Evolutionary conservation across 2,888 invertebrate species (phyloP), one percentile per base, ranked within the genome.

Genomic region (Stictocephala bisonia): DNA sequence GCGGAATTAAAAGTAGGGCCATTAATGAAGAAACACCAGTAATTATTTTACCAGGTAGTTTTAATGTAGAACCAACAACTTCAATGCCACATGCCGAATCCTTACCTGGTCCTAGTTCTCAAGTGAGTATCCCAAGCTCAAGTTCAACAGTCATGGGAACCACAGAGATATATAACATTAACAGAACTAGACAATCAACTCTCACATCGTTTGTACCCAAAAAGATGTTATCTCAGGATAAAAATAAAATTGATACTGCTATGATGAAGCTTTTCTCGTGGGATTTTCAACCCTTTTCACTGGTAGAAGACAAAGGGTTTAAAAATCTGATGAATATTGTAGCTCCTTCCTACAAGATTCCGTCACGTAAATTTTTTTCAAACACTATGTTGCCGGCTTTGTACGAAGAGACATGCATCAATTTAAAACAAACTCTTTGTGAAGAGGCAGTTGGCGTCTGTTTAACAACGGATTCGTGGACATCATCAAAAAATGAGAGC

Each of bases 401-500:
- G 7, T 67, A 26, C 26, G 67, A 67, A 18, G 67, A 67, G 13
- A 50, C 44, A 20, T 22, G 70, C 15, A 56, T 3, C 24, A 35
- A 75, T 15, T 44, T 67, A 2, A 50, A 27, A 20, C 22, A 9
- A 41, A 44, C 9, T 11, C n/a, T 66, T n/a, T 4, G 27, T 4
- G 27, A 60, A 6, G 29, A 60, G 27, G 44, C 66, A 7, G 9
- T 26, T n/a, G 26, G 18, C 15, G 67, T 79, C 15, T 76, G 78
- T 67, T 15, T 82, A 41, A 82, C 81, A 26, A 81, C 80, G 4
- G 82, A 82, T 75, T 78, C 79, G 56, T 81, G 81, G 81, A 81
- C 81, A 15, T 82, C 81, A 7, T 18, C 71, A 6, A 80, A 78
- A 58, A 78, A 74, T 24, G 81, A 81, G 53, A 79, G 75, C 73